A percentile compares a stretch with the other conserved stretches of the same genome.
These are phyloP conservation scores for Planococcus citri DNA, from an alignment of 1,140 invertebrate genomes.

Conservation along the genomic window DNA sequence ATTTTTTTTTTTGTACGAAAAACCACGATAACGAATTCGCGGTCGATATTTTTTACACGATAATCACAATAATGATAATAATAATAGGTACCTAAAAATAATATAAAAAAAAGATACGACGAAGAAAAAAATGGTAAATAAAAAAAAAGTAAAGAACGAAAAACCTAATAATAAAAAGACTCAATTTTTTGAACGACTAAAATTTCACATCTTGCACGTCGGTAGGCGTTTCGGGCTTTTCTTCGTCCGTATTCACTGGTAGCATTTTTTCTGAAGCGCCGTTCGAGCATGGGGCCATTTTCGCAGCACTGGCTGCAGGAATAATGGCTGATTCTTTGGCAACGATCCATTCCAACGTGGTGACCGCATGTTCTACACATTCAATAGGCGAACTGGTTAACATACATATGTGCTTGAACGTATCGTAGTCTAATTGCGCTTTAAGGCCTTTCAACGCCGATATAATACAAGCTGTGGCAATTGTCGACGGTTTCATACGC, in stretches of 20 bases:
- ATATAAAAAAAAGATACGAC: no score
- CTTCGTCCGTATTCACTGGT: not conserved
- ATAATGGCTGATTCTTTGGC: not conserved
- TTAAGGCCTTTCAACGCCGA: not conserved
- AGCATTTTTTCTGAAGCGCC: not conserved
- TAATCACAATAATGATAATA: no score
- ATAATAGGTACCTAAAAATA: no score
- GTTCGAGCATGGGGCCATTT: not conserved
- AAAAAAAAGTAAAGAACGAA: slow-evolving; percentile 4
- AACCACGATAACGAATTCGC: no score
- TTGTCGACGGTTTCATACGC: not conserved
- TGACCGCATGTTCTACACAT: not conserved
- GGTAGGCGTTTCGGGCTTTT: not conserved
- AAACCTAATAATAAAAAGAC: not conserved
- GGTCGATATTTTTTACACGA: no score
- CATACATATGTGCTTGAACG: not conserved
- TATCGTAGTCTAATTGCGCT: not conserved
- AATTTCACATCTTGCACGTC: slow-evolving; percentile 12
- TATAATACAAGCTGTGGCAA: not conserved
- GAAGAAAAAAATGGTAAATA: not conserved
- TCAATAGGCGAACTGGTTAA: not conserved
- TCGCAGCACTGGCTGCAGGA: not conserved
- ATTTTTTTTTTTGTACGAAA: no score
- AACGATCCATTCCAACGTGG: slow-evolving; percentile 2
- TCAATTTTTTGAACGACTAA: not conserved